Evolutionary conservation across 2,797 vertebrate species (phyloP).

Genomic region (Varecia variegata): DNA sequence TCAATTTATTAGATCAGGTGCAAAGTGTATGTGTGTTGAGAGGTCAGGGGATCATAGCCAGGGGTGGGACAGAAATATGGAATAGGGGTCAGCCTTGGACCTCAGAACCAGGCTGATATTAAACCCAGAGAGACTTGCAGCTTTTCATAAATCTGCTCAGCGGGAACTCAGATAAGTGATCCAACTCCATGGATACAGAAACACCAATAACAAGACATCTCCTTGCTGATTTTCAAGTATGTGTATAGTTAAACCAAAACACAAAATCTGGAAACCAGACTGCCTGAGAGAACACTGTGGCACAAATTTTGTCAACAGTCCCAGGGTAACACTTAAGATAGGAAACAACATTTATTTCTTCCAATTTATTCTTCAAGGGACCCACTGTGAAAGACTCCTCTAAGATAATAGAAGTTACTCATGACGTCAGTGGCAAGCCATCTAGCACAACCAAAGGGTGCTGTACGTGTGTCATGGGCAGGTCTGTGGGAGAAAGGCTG

Average conservation of each 20-base stretch:
- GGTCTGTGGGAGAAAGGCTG: constrained; percentile 33
- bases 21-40: background rate
- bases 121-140: background rate
- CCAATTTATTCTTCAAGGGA: constrained; percentile 14
- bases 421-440: background rate
- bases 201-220: background rate
- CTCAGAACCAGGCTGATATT: background rate
- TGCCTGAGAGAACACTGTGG: background rate
- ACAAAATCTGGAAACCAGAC: background rate
- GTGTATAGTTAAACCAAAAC: background rate
- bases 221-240: background rate
- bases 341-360: background rate
- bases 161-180: background rate
- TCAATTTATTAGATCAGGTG: background rate
- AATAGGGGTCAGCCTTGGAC: background rate
- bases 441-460: background rate
- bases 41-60: no score
- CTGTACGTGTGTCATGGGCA: background rate
- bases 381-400: background rate
- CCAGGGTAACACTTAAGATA: background rate
- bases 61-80: background rate
- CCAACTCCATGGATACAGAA: background rate
- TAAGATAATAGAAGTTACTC: constrained; percentile 6
- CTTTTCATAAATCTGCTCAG: background rate
- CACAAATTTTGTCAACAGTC: background rate